A percentile compares a stretch with the other conserved stretches of the same genome.
phyloP scores from a whole-genome alignment of 1,140 invertebrate genomes.

The Onthophagus taurus region DNA sequence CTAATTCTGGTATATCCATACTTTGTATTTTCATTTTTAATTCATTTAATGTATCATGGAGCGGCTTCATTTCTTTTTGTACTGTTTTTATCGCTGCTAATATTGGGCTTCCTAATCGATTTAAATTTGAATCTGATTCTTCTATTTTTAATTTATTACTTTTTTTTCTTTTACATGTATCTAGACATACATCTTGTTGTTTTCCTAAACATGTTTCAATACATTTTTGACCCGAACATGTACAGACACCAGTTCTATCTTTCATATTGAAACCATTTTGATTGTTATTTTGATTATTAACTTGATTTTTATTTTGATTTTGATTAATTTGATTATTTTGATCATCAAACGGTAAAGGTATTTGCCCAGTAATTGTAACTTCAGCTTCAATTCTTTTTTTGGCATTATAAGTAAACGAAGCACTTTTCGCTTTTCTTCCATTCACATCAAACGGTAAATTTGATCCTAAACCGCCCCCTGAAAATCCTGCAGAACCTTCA shows the following conservation, averaged over 20 bases:
- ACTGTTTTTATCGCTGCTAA: background rate
- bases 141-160: background rate
- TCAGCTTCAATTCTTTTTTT: too few species aligned
- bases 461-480: too few species aligned
- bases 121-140: background rate
- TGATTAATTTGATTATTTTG: too few species aligned
- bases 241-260: background rate
- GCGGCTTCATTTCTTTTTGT: constrained; percentile 7
- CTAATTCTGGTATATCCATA: constrained; percentile 8
- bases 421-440: background rate
- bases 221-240: background rate
- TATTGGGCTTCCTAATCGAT: background rate
- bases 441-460: background rate
- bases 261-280: too few species aligned
- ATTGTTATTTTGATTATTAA: too few species aligned
- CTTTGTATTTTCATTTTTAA: background rate
- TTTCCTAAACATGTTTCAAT: background rate
- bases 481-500: too few species aligned
- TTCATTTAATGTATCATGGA: background rate
- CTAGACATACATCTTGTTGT: background rate
- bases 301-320: too few species aligned
- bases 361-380: too few species aligned
- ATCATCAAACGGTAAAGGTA: too few species aligned
- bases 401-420: background rate
- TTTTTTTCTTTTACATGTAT: background rate